Evolutionary conservation across 2,113 vertebrate genomes (phyloP), one percentile per base, ranked within the genome.

Genomic region (Podocnemis expansa): DNA sequence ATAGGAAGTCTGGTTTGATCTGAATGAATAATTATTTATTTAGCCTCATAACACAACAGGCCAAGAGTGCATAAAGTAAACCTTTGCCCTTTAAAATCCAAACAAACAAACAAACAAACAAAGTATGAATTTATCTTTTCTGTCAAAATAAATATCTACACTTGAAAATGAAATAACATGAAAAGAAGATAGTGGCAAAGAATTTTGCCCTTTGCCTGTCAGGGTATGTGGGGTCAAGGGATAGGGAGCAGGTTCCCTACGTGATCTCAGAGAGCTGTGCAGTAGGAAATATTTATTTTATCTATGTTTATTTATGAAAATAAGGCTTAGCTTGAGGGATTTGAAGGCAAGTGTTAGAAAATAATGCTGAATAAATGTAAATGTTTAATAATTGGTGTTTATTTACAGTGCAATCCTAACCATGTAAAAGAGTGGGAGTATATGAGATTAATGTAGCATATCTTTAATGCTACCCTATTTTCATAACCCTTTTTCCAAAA

Each of bases 1-100:
- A 31, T 45, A 94, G 75, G 38, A 94, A 93, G 80, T 94, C 84
- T 81, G 67, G 76, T 85, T 76, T 78, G 45, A 25, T 80, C 88
- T 54, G 51, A 87, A 84, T 19, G 11, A 31, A 29, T 54, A 58
- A 58, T 90, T 84, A 80, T 52, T 86, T 91, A 82, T 73, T 83
- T 88, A 84, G 16, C 70, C 58, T 85, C 29, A 25, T 47, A 89
- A 93, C n/a, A 81, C 87, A 90, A 31, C 24, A 87, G 1, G 11
- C 27, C 67, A 34, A 0, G 0, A 11, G 75, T 80, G 88, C 80
- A 45, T 11, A 1, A 95, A 82, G 84, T 63, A 82, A 88, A 93
- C 82, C 76, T 41, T 84, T 87, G 78, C 31, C 52, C 81, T 29
- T 80, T 58, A 93, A 49, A 47, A 90, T 81, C 27, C 47, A 89